Percentiles rank a stretch among this genome's conserved stretches.
phyloP scores from a whole-genome alignment of 2,113 vertebrate genomes.

The Hippoglossus stenolepis region DNA sequence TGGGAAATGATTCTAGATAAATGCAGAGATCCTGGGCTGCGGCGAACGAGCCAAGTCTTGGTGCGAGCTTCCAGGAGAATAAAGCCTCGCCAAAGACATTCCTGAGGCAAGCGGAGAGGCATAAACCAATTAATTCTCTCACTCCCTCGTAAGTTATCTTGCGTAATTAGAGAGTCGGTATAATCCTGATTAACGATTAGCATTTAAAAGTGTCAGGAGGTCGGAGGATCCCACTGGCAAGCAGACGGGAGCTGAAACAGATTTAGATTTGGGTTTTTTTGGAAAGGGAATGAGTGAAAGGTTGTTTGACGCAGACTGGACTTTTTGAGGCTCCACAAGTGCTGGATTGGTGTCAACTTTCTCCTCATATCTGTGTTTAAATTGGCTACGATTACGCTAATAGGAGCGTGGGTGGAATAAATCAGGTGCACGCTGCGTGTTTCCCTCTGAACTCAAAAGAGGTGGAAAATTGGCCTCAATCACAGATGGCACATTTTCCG shows the following conservation, averaged over 20 bases:
- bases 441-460: slow-evolving; percentile 11
- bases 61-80: slow-evolving; percentile 26
- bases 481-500: slow-evolving; percentile 41
- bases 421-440: slow-evolving; percentile 41
- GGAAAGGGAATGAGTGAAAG: neutral
- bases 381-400: slow-evolving; percentile 71
- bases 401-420: slow-evolving; percentile 47
- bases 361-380: slow-evolving; percentile 36
- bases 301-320: neutral
- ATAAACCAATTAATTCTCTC: slow-evolving; percentile 34
- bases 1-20: slow-evolving; percentile 42
- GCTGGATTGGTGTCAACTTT: slow-evolving; percentile 34
- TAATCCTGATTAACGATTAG: slow-evolving; percentile 49
- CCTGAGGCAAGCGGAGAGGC: slow-evolving; percentile 18
- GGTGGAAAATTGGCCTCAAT: slow-evolving; percentile 61
- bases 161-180: slow-evolving; percentile 50
- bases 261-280: neutral
- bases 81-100: slow-evolving; percentile 46
- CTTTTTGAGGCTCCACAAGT: slow-evolving; percentile 8
- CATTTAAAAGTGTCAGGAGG: slow-evolving; percentile 34
- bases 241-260: slow-evolving; percentile 17
- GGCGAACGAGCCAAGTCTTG: slow-evolving; percentile 26
- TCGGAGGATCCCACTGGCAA: slow-evolving; percentile 31
- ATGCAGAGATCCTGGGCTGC: slow-evolving; percentile 39
- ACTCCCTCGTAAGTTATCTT: slow-evolving; percentile 25